A percentile compares a stretch with the other conserved stretches of the same genome.
Conservation (phyloP, 2,888 invertebrate species). For the Oscheius myriophilus region DNA sequence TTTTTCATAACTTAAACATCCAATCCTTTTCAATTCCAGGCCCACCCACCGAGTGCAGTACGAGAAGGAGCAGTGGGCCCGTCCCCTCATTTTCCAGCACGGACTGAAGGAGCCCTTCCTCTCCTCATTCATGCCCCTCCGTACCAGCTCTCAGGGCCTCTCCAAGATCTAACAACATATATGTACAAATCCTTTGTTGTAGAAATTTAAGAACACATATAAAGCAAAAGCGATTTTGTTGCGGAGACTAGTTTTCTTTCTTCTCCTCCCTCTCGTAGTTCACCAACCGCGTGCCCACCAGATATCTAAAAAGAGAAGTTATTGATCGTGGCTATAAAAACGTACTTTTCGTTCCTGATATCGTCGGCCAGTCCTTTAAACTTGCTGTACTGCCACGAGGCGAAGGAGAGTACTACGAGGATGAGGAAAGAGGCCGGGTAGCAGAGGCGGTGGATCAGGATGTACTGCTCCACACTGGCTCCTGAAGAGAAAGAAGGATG, state of each 20-base stretch:
- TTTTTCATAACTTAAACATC: too few relatives aligned
- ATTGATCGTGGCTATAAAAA: background rate
- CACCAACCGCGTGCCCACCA: constrained; percentile 93
- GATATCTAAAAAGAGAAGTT: constrained; percentile 75
- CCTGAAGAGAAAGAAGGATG: constrained; percentile 3
- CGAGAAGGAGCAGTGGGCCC: constrained; percentile 32
- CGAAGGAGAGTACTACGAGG: background rate
- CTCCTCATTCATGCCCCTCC: background rate
- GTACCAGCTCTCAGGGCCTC: background rate
- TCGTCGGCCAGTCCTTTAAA: constrained; percentile 94
- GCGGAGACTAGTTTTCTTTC: constrained; percentile 19
- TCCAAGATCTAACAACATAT: background rate
- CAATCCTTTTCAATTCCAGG: constrained; percentile 1
- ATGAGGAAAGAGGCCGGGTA: constrained; percentile 5
- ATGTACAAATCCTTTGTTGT: constrained; percentile 1
- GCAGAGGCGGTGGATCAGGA: constrained; percentile 11
- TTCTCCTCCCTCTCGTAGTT: constrained; percentile 81
- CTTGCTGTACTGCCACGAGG: constrained; percentile 86
- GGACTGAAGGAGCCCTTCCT: constrained; percentile 20
- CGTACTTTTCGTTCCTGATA: constrained; percentile 95
- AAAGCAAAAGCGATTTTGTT: too few relatives aligned
- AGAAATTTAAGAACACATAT: too few relatives aligned
- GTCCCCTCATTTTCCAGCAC: constrained; percentile 37
- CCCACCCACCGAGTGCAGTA: constrained; percentile 41
- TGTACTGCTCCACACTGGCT: constrained; percentile 3